Evolutionary conservation across 2,113 vertebrate species (phyloP).

Genomic region (Microcebus jonahi): DNA sequence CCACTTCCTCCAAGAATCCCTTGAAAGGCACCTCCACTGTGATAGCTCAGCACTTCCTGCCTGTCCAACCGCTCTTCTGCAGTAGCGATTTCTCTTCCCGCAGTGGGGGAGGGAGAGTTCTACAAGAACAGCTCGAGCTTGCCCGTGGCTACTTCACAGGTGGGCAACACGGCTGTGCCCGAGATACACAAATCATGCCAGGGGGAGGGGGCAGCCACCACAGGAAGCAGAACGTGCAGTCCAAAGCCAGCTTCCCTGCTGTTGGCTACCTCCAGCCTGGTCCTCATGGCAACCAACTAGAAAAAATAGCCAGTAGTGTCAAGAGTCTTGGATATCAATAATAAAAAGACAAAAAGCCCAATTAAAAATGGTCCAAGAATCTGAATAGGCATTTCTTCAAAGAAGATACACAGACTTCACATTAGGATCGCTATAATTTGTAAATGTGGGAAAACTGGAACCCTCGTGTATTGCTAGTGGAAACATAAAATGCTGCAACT

Average conservation of each 20-base stretch:
- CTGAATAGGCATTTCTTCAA: neutral
- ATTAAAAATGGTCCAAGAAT: neutral
- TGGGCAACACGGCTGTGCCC: fast-evolving
- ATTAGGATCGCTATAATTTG: fast-evolving
- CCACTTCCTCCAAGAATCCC: neutral
- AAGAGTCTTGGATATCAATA: neutral
- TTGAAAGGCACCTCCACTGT: neutral
- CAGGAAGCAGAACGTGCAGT: neutral
- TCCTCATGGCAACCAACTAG: neutral
- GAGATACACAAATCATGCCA: neutral
- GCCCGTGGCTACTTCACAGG: fast-evolving
- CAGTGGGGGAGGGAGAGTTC: neutral
- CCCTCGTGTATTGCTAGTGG: neutral
- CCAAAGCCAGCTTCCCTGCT: neutral
- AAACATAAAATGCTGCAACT: fast-evolving
- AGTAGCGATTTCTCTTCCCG: neutral
- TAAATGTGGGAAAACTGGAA: fast-evolving
- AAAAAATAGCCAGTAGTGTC: neutral
- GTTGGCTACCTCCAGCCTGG: neutral
- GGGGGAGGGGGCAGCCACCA: too few relatives aligned
- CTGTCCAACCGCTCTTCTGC: neutral
- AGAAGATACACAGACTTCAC: neutral
- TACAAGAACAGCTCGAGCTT: fast-evolving
- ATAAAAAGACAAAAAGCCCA: neutral
- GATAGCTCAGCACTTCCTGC: neutral